Evolutionary conservation across 2,888 invertebrate genomes (phyloP), one percentile per base, ranked within the genome.

Genomic region (Clanis bilineata): DNA sequence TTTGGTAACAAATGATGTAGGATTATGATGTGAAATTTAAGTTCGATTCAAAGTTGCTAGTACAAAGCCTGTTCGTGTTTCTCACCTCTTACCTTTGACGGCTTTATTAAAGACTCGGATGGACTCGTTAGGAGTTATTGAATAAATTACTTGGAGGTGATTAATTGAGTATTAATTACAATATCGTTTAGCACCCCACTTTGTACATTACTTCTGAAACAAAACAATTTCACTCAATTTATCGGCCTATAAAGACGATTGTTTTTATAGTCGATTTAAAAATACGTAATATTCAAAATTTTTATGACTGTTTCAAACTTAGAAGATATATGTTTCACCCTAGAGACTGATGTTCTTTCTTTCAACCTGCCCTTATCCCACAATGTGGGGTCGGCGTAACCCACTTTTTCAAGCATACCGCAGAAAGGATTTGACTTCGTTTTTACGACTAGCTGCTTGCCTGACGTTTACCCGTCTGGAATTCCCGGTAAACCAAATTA

Each of bases 161-260:
- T 90, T 91, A 87, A 92, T 91, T 80, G 88, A 84, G 73, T 77
- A 83, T 89, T 92, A 90, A 92, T 92, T 87, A 86, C 90, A 76
- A 74, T 74, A 85, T 84, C 91, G 88, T 80, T 92, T 90, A 91
- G 85, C 83, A 73, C 77, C 80, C 80, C 73, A 66, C 70, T 79
- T 77, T 76, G 77, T 80, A 78, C 72, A 78, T 79, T 82, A 75
- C 67, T 68, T 66, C 59, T 65, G 63, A 72, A 74, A 70, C 66
- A 72, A 72, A 73, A 71, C 5, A 25, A 38, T 44, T 51, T 32
- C 9, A 18, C 18, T 51, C 32, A 9, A 32, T 21, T 51, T 32
- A 44, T 15, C 15, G 10, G 15, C 9, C 10, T 21, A 28, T 51
- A 23, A 23, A 44, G 12, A 44, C 6, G 22, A 9, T 23, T 22